These are phyloP conservation scores for Glossophaga mutica DNA, from an alignment of 2,797 vertebrate genomes.

Conservation along the genomic window DNA sequence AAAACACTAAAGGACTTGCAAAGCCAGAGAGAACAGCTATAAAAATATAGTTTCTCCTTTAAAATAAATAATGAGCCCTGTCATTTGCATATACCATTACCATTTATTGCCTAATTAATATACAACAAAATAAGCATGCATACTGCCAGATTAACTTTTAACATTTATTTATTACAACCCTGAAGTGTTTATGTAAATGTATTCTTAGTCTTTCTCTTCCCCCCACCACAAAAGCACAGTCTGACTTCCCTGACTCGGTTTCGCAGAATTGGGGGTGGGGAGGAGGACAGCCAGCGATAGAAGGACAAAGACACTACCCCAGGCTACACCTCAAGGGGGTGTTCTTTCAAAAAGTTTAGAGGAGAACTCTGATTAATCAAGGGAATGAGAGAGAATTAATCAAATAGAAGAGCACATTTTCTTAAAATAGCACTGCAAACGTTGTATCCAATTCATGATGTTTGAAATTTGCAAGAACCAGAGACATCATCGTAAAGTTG, in stretches of 20 bases:
- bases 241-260: not conserved
- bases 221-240: not conserved
- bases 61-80: conserved; percentile 53
- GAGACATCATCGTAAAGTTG: not conserved
- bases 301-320: not conserved
- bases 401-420: not conserved
- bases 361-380: not conserved
- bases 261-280: not conserved
- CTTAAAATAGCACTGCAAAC: not conserved
- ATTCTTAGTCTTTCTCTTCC: conserved; percentile 33
- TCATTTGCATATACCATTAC: conserved; percentile 63
- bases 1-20: conserved; percentile 41
- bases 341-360: conserved; percentile 17
- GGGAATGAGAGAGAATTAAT: not conserved
- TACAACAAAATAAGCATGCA: conserved; percentile 53
- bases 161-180: conserved; percentile 50
- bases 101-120: conserved; percentile 66
- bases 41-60: conserved; percentile 55
- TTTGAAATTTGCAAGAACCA: not conserved
- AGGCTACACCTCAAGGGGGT: not conserved
- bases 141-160: conserved; percentile 58
- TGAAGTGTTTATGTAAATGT: conserved; percentile 51
- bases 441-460: not conserved
- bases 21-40: conserved; percentile 44
- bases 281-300: not conserved